Percentiles rank a stretch among this genome's conserved stretches.
Conservation (phyloP, 2,888 invertebrate genomes). For the Stenodema calcarata region DNA sequence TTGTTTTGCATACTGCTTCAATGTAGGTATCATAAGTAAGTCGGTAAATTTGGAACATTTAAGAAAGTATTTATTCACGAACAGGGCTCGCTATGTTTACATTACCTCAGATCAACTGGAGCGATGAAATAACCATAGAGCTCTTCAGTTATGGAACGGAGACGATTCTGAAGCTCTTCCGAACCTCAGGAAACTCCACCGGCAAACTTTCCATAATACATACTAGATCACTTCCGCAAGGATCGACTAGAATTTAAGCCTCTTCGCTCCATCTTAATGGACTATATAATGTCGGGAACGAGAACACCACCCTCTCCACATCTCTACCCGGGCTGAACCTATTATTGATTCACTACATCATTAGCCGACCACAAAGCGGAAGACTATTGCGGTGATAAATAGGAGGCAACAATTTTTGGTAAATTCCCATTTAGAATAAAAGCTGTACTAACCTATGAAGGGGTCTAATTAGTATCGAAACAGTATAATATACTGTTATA, state of each 20-base stretch:
- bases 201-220: constrained; percentile 40
- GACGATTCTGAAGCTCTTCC: neutral
- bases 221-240: constrained; percentile 10
- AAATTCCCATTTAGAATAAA: neutral
- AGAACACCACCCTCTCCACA: neutral
- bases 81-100: neutral
- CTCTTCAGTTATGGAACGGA: neutral
- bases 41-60: too few relatives aligned
- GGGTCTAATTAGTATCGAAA: too few relatives aligned
- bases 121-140: neutral
- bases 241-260: constrained; percentile 22
- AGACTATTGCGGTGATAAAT: neutral
- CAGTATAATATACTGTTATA: too few relatives aligned
- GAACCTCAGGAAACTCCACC: neutral
- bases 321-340: neutral
- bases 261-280: constrained; percentile 32
- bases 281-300: constrained; percentile 30
- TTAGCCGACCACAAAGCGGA: neutral
- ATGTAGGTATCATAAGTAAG: too few relatives aligned
- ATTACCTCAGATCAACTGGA: neutral
- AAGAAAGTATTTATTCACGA: too few relatives aligned
- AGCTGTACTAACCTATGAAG: too few relatives aligned
- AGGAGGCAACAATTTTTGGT: neutral
- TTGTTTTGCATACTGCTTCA: too few relatives aligned
- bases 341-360: constrained; percentile 16